Conservation (phyloP, 37 sponge, comb jelly and placozoan genomes). For the Ianthella basta region DNA sequence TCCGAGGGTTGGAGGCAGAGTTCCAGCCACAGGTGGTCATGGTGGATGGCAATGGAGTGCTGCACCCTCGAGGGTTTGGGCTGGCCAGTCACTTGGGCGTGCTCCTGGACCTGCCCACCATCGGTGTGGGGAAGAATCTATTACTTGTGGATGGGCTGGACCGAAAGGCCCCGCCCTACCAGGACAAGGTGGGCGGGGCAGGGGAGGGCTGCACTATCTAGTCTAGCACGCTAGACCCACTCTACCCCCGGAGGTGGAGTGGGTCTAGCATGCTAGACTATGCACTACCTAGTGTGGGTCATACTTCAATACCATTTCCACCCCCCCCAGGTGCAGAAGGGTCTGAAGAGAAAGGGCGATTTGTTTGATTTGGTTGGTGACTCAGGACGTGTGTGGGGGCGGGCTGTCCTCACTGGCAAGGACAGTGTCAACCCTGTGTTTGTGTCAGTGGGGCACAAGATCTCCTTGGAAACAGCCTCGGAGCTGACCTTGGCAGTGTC, state of each 20-base stretch:
- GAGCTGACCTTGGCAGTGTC: slow-evolving; percentile 74
- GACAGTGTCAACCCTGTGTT: slow-evolving; percentile 90
- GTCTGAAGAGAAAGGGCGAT: slow-evolving; percentile 72
- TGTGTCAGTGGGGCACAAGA: slow-evolving; percentile 95
- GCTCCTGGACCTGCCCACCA: slow-evolving; percentile 82
- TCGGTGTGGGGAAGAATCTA: slow-evolving; percentile 96
- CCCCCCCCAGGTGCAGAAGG: background rate
- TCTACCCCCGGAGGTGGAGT: no score
- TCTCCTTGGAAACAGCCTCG: slow-evolving; percentile 85
- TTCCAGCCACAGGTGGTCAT: slow-evolving; percentile 70
- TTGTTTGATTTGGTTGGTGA: slow-evolving; percentile 65
- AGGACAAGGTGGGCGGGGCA: slow-evolving; percentile 38
- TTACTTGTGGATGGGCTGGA: slow-evolving; percentile 80
- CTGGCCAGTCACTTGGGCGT: slow-evolving; percentile 96
- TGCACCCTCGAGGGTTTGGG: slow-evolving; percentile 94
- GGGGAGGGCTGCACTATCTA: no score
- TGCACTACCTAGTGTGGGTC: no score
- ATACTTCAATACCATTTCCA: background rate
- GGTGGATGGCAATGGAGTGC: slow-evolving; percentile 98
- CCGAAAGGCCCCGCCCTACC: slow-evolving; percentile 45
- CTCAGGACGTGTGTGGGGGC: slow-evolving; percentile 76
- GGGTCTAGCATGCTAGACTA: no score
- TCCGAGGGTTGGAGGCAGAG: slow-evolving; percentile 61
- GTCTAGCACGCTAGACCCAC: no score
- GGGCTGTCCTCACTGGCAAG: slow-evolving; percentile 74